Base-by-base conservation (phyloP, 1,140 invertebrate species). In the Ctenoplectra terminalis region DNA sequence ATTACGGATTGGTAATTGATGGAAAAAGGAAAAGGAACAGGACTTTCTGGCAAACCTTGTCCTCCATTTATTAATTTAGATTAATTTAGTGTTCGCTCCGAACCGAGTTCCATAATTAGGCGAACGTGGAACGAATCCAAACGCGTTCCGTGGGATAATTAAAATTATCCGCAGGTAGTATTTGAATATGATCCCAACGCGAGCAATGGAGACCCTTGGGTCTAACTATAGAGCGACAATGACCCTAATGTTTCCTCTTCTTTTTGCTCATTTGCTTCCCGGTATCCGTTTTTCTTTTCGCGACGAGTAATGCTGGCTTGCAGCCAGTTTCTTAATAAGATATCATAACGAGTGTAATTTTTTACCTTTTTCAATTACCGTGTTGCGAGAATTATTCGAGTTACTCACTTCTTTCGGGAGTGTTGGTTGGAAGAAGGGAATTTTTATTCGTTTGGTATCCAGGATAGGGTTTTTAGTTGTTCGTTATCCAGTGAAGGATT, bases 171-270 rank as follows among this genome's bases (percentile, higher is more conserved):
- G 52, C 63, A 56, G 17, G n/a, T n/a, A 26, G 1, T 15, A 7
- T 6, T 31, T 17, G 17, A 54, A 66, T 56, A 58, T 79, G 34
- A 50, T 79, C 58, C 37, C n/a, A 20, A 29, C 26, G 20, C 20
- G 26, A 34, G 43, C 29, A 20, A 60, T 26, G 9, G 17, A 37
- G 17, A 43, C 31, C 20, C 56, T n/a, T 54, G 31, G 63, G 23
- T 87, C 90, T 91, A 91, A 91, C 87, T 92, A 92, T 91, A 92
- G 90, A 86, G 34, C 89, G 92, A 93, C 92, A 93, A 92, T 93
- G 92, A 93, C 92, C 92, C 88, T 90, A 87, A 92, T 93, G 74
- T 40, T 63, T 26, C 48, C 0, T 72, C 23, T 58, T 31, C 58
- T 75, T 79, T 64, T 61, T 58, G 29, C 43, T 67, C 6, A 8